Evolutionary conservation across 2,888 invertebrate species (phyloP), one percentile per base, ranked within the genome.

Genomic region (Notodonta ziczac): DNA sequence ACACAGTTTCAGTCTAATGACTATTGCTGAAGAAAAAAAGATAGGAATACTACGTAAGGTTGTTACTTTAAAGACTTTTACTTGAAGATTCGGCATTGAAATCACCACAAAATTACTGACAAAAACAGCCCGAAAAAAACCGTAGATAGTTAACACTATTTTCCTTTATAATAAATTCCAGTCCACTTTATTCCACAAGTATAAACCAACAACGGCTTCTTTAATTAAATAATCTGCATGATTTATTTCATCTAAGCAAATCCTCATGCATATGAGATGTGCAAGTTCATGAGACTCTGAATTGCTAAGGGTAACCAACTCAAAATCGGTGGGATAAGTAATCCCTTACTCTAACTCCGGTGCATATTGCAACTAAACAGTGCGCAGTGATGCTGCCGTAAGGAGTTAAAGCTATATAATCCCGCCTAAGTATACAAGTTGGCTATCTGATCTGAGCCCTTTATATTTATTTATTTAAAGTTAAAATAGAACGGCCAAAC

Each of bases 241-340:
- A 53, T 63, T 58, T 56, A 62, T 63, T 64, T 46, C 58, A 61
- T 54, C 13, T 60, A 58, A 68, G 59, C 56, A 65, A 63, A 62
- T 63, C 63, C 65, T 67, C 67, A 50, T 50, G 16, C 50, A 50
- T 50, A 50, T 16, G 16, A 16, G 16, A 46, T 46, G 13, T 46
- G 16, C 16, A 16, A 50, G 50, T 16, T 50, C 50, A 50, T 10
- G 16, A 50, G 16, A 46, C 46, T 50, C 9, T 9, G 4, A 50
- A 73, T 73, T 70, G 64, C 62, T 61, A 66, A 69, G 72, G 65
- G 65, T 67, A 78, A 76, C 68, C 66, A 66, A 73, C 71, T 67
- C 64, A 58, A 62, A 73, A 73, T 75, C 66, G 61, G 66, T 61
- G 60, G 59, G 69, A 66, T 66, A 55, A 58, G 55, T 69, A 75